These are phyloP conservation scores for Chionis minor DNA, from an alignment of 2,113 vertebrate genomes.

Conservation along the genomic window DNA sequence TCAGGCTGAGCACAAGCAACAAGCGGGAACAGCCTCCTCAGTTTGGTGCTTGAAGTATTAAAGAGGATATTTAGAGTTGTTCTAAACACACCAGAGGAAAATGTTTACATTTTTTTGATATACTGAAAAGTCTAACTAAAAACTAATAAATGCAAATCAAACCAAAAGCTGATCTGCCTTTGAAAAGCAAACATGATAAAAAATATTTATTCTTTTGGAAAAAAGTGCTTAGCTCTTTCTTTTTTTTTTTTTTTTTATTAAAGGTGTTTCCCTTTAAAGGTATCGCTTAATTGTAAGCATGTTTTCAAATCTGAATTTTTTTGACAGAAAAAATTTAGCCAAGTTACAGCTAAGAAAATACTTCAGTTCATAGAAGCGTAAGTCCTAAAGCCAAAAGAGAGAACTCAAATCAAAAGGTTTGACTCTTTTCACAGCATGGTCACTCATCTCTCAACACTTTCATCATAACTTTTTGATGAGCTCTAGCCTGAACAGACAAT, in stretches of 20 bases:
- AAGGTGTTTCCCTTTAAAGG: neutral
- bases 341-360: neutral
- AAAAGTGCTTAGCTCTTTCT: neutral
- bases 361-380: rapidly evolving
- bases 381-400: neutral
- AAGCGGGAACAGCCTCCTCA: neutral
- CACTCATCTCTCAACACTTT: neutral
- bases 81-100: neutral
- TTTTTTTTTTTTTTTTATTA: no score
- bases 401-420: neutral
- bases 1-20: neutral
- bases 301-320: neutral
- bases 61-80: neutral
- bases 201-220: neutral
- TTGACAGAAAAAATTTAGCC: neutral
- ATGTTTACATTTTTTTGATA: neutral
- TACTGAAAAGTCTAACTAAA: neutral
- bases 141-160: neutral
- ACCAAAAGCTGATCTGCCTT: rapidly evolving
- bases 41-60: neutral
- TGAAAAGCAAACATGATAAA: neutral
- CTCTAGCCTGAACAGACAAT: neutral
- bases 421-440: neutral
- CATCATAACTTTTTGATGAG: neutral
- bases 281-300: neutral